Percentiles rank a stretch among this genome's conserved stretches.
phyloP scores from a whole-genome alignment of 2,888 invertebrate genomes.

The Mayetiola destructor region DNA sequence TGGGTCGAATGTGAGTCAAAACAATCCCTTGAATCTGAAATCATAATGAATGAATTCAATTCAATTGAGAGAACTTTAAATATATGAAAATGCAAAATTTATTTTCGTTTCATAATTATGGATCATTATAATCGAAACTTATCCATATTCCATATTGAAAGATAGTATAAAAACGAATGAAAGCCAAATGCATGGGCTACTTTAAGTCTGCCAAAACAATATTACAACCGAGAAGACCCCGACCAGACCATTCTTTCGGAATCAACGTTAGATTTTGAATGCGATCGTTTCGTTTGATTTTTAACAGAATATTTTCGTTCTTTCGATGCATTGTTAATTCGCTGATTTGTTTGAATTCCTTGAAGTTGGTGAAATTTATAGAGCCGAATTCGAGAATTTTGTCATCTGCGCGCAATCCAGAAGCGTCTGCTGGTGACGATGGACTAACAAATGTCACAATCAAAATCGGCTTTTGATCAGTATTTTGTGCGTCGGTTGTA shows the following conservation, averaged over 20 bases:
- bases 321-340: slow-evolving; percentile 49
- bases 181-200: too few species aligned
- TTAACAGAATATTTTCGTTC: slow-evolving; percentile 39
- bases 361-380: slow-evolving; percentile 54
- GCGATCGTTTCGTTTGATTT: slow-evolving; percentile 39
- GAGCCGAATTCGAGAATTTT: slow-evolving; percentile 64
- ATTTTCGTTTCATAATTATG: too few species aligned
- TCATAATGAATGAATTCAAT: too few species aligned
- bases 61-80: too few species aligned
- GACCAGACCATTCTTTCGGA: slow-evolving; percentile 63
- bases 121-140: too few species aligned
- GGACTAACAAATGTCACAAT: not conserved
- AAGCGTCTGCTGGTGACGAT: not conserved
- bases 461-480: not conserved
- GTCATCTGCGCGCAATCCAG: slow-evolving; percentile 56
- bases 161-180: too few species aligned
- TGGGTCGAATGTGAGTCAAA: too few species aligned
- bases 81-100: too few species aligned
- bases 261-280: slow-evolving; percentile 44
- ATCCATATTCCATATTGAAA: too few species aligned
- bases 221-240: slow-evolving; percentile 62
- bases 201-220: too few species aligned
- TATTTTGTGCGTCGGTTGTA: not conserved
- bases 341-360: slow-evolving; percentile 50
- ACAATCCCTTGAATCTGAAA: too few species aligned